Conservation (phyloP, 2,888 invertebrate species). For the Drosophila birchii region DNA sequence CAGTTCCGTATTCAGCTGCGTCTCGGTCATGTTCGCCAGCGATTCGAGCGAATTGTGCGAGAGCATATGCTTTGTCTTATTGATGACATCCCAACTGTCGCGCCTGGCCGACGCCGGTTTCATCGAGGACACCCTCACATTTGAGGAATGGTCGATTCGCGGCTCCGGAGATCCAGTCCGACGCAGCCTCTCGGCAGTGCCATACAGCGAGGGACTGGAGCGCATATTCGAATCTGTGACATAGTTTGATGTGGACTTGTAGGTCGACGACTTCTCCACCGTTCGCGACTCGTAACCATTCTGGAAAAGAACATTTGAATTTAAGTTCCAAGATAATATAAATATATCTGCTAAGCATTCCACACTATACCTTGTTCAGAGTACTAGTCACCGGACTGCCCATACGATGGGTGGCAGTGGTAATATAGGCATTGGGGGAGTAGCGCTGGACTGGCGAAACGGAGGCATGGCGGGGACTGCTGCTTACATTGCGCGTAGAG, state of each 20-base stretch:
- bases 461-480: constrained; percentile 83
- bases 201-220: constrained; percentile 86
- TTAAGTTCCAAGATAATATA: background rate
- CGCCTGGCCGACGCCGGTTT: constrained; percentile 87
- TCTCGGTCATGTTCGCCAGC: constrained; percentile 88
- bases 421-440: constrained; percentile 86
- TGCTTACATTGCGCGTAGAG: constrained; percentile 77
- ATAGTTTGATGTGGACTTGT: constrained; percentile 86
- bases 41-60: constrained; percentile 90
- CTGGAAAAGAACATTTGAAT: constrained; percentile 36
- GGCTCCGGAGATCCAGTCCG: constrained; percentile 86
- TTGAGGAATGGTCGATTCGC: constrained; percentile 86
- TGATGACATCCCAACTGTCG: constrained; percentile 93
- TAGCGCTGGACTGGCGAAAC: constrained; percentile 83
- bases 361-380: constrained; percentile 60
- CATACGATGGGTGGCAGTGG: constrained; percentile 85
- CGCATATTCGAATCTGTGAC: constrained; percentile 83
- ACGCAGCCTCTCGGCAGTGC: constrained; percentile 83
- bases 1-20: constrained; percentile 86
- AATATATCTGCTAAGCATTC: background rate
- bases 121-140: constrained; percentile 87
- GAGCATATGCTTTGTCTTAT: constrained; percentile 91
- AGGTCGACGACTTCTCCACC: constrained; percentile 85
- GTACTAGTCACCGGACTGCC: constrained; percentile 81
- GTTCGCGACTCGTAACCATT: constrained; percentile 83